Evolutionary conservation across 2,888 invertebrate genomes (phyloP).

Genomic region (Calephelis perditalis): DNA sequence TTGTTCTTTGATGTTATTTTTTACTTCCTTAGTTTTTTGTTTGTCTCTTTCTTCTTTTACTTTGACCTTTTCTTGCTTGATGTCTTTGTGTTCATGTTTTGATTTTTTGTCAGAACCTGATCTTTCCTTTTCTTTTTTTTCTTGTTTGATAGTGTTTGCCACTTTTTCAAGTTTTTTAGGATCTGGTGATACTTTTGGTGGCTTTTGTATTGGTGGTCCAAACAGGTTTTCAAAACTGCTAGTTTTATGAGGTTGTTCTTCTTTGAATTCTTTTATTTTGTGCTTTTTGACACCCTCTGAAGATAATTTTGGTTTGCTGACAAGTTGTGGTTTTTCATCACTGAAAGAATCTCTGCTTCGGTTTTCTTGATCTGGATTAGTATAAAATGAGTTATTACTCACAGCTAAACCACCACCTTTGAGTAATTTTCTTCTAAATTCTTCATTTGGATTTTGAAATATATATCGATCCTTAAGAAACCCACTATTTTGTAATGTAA

Average conservation of each 20-base stretch:
- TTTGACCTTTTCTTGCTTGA: slow-evolving; percentile 65
- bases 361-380: slow-evolving; percentile 74
- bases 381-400: slow-evolving; percentile 61
- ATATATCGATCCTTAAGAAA: slow-evolving; percentile 89
- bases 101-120: slow-evolving; percentile 66
- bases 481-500: slow-evolving; percentile 87
- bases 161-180: slow-evolving; percentile 73
- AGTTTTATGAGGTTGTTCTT: slow-evolving; percentile 75
- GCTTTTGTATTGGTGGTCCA: slow-evolving; percentile 89
- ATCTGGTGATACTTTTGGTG: slow-evolving; percentile 83
- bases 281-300: slow-evolving; percentile 79
- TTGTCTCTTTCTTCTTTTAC: slow-evolving; percentile 69
- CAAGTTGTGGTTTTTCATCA: slow-evolving; percentile 79
- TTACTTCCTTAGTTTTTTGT: slow-evolving; percentile 65
- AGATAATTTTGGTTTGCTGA: slow-evolving; percentile 84
- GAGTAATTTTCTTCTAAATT: slow-evolving; percentile 91
- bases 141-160: slow-evolving; percentile 52
- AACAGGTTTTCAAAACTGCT: slow-evolving; percentile 88
- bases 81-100: slow-evolving; percentile 69
- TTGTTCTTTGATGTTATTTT: slow-evolving; percentile 76
- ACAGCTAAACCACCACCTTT: slow-evolving; percentile 88
- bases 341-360: slow-evolving; percentile 77
- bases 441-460: slow-evolving; percentile 91
- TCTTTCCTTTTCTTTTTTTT: slow-evolving; percentile 79
- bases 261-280: slow-evolving; percentile 76